phyloP scores from a whole-genome alignment of 1,140 invertebrate species.

The Oryctes rhinoceros region DNA sequence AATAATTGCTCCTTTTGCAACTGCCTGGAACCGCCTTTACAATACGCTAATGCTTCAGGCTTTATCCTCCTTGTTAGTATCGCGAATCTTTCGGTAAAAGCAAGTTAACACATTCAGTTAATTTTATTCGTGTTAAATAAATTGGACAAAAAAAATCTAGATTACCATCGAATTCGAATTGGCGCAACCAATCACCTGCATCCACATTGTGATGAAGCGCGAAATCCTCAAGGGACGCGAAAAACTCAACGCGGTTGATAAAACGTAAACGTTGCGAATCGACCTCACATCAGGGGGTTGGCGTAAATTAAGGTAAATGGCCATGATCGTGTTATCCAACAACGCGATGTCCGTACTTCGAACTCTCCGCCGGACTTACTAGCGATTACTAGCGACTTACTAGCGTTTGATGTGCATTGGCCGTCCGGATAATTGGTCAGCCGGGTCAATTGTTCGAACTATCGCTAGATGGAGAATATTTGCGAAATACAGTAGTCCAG shows the following conservation, averaged over 20 bases:
- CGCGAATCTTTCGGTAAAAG: too few species aligned
- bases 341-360: background rate
- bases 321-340: background rate
- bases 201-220: background rate
- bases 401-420: slow-evolving; percentile 24
- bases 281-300: background rate
- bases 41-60: too few species aligned
- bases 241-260: background rate
- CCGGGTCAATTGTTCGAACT: slow-evolving; percentile 24
- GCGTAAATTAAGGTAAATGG: slow-evolving; percentile 1
- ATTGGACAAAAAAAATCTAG: too few species aligned
- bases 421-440: slow-evolving; percentile 5
- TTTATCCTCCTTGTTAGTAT: too few species aligned
- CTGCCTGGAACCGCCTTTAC: too few species aligned
- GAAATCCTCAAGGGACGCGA: background rate
- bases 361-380: background rate
- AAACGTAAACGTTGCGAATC: background rate
- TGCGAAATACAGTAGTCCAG: background rate
- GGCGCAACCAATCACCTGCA: background rate
- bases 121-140: too few species aligned
- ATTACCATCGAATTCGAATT: too few species aligned
- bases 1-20: too few species aligned
- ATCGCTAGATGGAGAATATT: background rate
- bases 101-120: too few species aligned
- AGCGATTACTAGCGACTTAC: background rate